Evolutionary conservation across 2,888 invertebrate species (phyloP), one percentile per base, ranked within the genome.

Genomic region (Plagiodera versicolora): DNA sequence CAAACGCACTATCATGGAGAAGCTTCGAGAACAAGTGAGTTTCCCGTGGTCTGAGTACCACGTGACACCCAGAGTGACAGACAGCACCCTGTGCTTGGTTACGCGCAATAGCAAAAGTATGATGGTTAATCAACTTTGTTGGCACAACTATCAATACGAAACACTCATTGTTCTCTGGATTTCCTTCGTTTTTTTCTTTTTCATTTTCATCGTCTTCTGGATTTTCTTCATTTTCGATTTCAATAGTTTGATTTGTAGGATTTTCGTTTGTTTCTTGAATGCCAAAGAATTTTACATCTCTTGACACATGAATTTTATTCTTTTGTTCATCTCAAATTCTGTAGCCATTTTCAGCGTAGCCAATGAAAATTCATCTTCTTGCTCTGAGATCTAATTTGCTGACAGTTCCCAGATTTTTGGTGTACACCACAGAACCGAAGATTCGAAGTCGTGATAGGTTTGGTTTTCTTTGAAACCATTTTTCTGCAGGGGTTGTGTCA

Each of bases 371-470:
- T 10, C 46, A 56, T 44, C 70, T 68, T 48, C 65, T 65, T 39
- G 63, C 69, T 61, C 72, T 61, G n/a, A 60, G 30, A 51, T 75
- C 70, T 6, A 74, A 55, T 64, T 75, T 74, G 47, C 63, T 68
- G n/a, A 65, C 19, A 1, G 67, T 50, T 32, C 61, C 62, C 10
- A 72, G 44, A 0, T 61, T 53, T 60, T 75, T 70, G 6, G 64
- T 64, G 62, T 72, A 69, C 1, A 67, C 71, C 49, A 48, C 50
- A 20, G 58, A 61, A 6, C 74, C 74, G 66, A 76, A 76, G 1
- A 70, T 56, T 67, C 64, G 59, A 16, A 77, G 32, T 10, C 30
- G 4, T 9, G 30, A 49, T 16, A 17, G 11, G 10, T 28, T 30
- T 28, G 49, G 49, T 30, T 17, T 49, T n/a, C 2, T 14, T 14